Conservation (phyloP, 2,113 vertebrate species). For the Ramphastos sulfuratus region DNA sequence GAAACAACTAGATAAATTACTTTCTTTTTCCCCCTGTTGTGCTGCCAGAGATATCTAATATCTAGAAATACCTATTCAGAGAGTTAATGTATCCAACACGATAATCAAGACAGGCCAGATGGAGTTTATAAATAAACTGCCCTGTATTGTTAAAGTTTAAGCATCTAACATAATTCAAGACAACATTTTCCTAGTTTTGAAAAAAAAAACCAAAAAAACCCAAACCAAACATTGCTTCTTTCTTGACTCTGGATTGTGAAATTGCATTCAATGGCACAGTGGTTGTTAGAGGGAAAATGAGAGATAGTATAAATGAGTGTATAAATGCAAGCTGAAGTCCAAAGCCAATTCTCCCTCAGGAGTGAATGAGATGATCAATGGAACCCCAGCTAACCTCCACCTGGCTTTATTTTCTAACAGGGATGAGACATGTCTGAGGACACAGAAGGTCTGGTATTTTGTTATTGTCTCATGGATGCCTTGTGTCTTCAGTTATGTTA, state of each 20-base stretch:
- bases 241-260: not conserved
- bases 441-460: not conserved
- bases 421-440: not conserved
- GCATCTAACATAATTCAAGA: not conserved
- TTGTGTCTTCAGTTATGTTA: not conserved
- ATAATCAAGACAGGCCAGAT: constrained; percentile 25
- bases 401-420: not conserved
- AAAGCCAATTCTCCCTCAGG: not conserved
- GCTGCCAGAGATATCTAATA: not conserved
- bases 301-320: not conserved
- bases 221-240: not conserved
- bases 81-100: not conserved
- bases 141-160: not conserved
- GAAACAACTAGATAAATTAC: not conserved
- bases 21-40: not conserved
- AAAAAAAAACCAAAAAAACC: not conserved
- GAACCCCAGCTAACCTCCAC: not conserved
- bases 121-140: constrained; percentile 21
- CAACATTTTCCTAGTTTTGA: not conserved
- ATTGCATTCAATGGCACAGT: not conserved
- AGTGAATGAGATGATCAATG: not conserved
- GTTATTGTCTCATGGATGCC: not conserved
- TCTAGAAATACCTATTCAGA: not conserved
- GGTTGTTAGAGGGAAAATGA: not conserved
- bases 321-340: not conserved